A percentile compares a stretch with the other conserved stretches of the same genome.
phyloP scores from a whole-genome alignment of 1,140 invertebrate species.

The Tribolium madens region DNA sequence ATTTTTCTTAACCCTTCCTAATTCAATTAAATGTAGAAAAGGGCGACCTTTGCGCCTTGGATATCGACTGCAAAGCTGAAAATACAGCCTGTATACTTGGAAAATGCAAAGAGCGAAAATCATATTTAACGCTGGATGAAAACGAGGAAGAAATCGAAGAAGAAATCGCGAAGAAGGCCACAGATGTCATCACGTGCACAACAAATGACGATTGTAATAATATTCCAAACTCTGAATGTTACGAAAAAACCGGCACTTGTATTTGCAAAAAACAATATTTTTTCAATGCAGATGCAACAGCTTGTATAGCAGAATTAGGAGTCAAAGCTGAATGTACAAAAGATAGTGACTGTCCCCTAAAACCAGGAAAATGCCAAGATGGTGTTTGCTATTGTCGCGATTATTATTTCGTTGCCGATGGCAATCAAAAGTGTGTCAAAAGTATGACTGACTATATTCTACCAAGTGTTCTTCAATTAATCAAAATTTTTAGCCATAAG shows the following conservation, averaged over 20 bases:
- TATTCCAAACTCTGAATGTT: constrained; percentile 16
- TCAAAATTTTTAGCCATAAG: constrained; percentile 18
- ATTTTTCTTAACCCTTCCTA: neutral
- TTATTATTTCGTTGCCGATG: constrained; percentile 27
- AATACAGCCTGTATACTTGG: neutral
- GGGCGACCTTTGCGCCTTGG: constrained; percentile 26
- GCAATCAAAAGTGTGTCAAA: constrained; percentile 34
- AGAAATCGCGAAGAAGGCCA: neutral
- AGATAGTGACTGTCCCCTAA: neutral
- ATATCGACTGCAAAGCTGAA: constrained; percentile 16
- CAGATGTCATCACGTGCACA: neutral
- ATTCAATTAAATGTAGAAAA: neutral
- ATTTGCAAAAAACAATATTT: constrained; percentile 10
- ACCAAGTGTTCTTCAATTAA: neutral
- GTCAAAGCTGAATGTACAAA: neutral
- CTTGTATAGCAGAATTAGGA: constrained; percentile 22
- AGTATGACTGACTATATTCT: neutral
- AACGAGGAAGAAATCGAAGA: neutral
- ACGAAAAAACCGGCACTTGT: constrained; percentile 31
- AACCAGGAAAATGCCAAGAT: constrained; percentile 15
- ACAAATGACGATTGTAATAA: neutral
- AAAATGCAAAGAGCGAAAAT: neutral
- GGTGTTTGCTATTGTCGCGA: constrained; percentile 34
- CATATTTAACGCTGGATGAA: neutral
- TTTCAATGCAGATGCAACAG: constrained; percentile 4